These are phyloP conservation scores for Ceratina australensis DNA, from an alignment of 1,140 invertebrate genomes.

Conservation along the genomic window DNA sequence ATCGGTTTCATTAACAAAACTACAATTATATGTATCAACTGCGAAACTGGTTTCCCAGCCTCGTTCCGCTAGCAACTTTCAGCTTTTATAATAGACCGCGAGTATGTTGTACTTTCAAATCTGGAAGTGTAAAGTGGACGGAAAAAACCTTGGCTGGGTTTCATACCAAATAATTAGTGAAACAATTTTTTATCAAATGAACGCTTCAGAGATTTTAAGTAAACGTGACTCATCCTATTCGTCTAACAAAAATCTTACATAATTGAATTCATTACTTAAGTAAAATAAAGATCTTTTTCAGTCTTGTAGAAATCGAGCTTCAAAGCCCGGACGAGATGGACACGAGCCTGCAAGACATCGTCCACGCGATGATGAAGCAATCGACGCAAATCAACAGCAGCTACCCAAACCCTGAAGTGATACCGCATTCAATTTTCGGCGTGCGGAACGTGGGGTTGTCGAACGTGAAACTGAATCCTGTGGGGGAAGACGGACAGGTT, in stretches of 20 bases:
- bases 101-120: too few species aligned
- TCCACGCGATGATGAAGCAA: constrained; percentile 67
- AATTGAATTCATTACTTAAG: not conserved
- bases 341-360: constrained; percentile 61
- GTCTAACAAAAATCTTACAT: too few species aligned
- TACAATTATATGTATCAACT: not conserved
- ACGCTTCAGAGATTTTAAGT: too few species aligned
- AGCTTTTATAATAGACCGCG: too few species aligned
- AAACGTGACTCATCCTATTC: too few species aligned
- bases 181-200: not conserved
- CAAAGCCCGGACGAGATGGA: constrained; percentile 65
- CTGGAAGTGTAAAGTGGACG: too few species aligned
- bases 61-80: too few species aligned
- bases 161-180: not conserved
- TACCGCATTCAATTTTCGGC: constrained; percentile 70
- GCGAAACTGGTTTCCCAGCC: too few species aligned
- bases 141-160: too few species aligned
- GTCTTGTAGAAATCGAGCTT: constrained; percentile 58
- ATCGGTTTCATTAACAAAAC: not conserved
- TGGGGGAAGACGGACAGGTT: constrained; percentile 38
- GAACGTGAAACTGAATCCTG: constrained; percentile 47
- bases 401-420: constrained; percentile 68
- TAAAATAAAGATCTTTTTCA: too few species aligned
- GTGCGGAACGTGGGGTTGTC: constrained; percentile 66
- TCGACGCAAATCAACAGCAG: constrained; percentile 25